Conservation (phyloP, 2,797 vertebrate genomes). For the Limnodromus scolopaceus region DNA sequence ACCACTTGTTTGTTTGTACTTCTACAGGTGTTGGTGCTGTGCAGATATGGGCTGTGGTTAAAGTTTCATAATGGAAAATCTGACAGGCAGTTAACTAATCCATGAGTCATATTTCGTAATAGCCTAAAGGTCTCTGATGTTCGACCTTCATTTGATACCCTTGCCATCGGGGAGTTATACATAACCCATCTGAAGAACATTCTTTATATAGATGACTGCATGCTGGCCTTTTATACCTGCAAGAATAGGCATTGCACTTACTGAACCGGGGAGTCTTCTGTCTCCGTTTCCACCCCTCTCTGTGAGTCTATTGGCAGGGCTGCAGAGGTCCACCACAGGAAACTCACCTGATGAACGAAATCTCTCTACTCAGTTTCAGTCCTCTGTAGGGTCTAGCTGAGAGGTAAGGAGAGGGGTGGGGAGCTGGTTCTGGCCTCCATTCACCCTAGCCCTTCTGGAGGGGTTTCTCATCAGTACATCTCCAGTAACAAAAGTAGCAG, state of each 20-base stretch:
- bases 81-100: slow-evolving; percentile 64
- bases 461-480: neutral
- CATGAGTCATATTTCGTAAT: slow-evolving; percentile 64
- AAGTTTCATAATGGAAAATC: slow-evolving; percentile 70
- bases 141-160: slow-evolving; percentile 69
- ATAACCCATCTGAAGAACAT: slow-evolving; percentile 55
- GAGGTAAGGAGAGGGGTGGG: neutral
- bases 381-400: neutral
- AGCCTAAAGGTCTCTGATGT: slow-evolving; percentile 66
- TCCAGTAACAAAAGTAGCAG: neutral
- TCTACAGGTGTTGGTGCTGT: slow-evolving; percentile 46
- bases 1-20: slow-evolving; percentile 43
- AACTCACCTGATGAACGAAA: neutral
- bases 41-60: slow-evolving; percentile 46
- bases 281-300: neutral
- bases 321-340: neutral
- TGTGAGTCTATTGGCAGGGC: neutral
- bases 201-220: slow-evolving; percentile 62
- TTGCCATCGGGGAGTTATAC: slow-evolving; percentile 40
- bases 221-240: slow-evolving; percentile 53
- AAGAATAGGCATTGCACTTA: neutral
- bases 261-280: neutral
- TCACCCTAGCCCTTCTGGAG: neutral
- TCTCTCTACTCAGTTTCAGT: neutral
- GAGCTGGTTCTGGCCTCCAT: neutral